These are phyloP conservation scores for Cirrhinus molitorella DNA, from an alignment of 2,797 vertebrate species.

Conservation along the genomic window DNA sequence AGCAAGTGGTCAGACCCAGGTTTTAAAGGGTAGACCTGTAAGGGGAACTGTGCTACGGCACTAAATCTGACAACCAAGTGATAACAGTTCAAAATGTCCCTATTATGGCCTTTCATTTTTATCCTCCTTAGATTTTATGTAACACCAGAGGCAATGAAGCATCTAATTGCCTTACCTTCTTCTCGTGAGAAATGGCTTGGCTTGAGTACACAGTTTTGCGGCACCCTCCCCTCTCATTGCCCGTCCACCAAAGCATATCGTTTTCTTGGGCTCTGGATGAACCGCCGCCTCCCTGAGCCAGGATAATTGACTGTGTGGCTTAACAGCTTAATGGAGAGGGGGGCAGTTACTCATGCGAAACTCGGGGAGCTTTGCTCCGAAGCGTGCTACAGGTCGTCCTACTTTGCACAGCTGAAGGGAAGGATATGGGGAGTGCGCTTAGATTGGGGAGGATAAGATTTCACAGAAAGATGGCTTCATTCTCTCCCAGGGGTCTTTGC, in stretches of 20 bases:
- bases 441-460: constrained; percentile 48
- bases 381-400: constrained; percentile 69
- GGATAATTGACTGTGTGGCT: constrained; percentile 86
- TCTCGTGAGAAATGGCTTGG: constrained; percentile 67
- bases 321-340: constrained; percentile 79
- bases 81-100: constrained; percentile 84
- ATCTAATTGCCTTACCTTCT: constrained; percentile 82
- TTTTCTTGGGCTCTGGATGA: constrained; percentile 79
- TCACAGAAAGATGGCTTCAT: constrained; percentile 51
- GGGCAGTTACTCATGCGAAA: constrained; percentile 75
- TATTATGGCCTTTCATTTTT: constrained; percentile 74
- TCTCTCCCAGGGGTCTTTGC: constrained; percentile 63
- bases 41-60: constrained; percentile 54
- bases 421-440: constrained; percentile 56
- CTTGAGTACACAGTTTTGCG: constrained; percentile 77
- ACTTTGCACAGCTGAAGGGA: constrained; percentile 66
- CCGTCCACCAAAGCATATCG: constrained; percentile 81
- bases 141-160: constrained; percentile 81
- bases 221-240: constrained; percentile 80
- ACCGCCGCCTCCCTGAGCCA: constrained; percentile 76
- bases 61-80: constrained; percentile 81
- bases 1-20: not conserved
- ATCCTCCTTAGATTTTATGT: constrained; percentile 79
- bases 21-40: constrained; percentile 20
- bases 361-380: constrained; percentile 69